Percentiles rank a stretch among this genome's conserved stretches.
Conservation (phyloP, 2,113 vertebrate genomes). For the Ailurus styani region DNA sequence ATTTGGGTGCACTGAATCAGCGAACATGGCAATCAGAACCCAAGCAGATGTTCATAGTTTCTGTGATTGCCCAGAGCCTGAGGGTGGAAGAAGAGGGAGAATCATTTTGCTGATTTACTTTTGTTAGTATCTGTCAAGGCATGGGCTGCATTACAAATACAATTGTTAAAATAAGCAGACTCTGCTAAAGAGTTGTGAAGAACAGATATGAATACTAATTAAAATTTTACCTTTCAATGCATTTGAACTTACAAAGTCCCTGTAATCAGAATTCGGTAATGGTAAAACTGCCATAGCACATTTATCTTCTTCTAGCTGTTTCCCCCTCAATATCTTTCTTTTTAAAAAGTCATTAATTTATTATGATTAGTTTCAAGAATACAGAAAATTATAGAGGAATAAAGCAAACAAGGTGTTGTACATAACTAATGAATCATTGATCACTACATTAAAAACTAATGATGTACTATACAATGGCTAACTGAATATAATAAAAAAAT, state of each 20-base stretch:
- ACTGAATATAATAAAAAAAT: no score
- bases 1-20: slow-evolving; percentile 78
- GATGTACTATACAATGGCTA: no score
- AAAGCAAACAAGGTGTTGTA: background rate
- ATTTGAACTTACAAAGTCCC: background rate
- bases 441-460: no score
- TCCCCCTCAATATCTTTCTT: background rate
- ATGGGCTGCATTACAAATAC: slow-evolving; percentile 40
- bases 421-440: no score
- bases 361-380: background rate
- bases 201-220: slow-evolving; percentile 24
- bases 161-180: slow-evolving; percentile 59
- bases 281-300: background rate
- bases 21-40: slow-evolving; percentile 74
- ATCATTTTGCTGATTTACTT: slow-evolving; percentile 77
- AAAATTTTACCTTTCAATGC: background rate
- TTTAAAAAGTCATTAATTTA: background rate
- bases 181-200: background rate
- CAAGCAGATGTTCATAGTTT: slow-evolving; percentile 80
- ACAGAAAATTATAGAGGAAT: background rate
- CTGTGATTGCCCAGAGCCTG: slow-evolving; percentile 77
- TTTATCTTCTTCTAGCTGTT: background rate
- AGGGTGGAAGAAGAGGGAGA: slow-evolving; percentile 63
- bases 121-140: slow-evolving; percentile 73
- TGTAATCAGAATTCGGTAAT: background rate